Evolutionary conservation across 2,888 invertebrate species (phyloP), one percentile per base, ranked within the genome.

Genomic region (Ornithoptera priamus): DNA sequence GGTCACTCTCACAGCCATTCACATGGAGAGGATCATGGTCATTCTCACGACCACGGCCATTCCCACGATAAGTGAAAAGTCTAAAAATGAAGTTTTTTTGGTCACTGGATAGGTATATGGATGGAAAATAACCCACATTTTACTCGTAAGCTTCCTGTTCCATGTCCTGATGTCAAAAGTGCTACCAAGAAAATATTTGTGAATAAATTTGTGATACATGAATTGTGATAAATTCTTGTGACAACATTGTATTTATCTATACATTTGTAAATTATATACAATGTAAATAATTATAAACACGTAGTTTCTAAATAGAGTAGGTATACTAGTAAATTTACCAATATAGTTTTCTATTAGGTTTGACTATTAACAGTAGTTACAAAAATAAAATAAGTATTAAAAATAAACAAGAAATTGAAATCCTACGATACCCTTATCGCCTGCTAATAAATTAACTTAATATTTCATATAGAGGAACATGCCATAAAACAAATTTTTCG

Each of bases 1-100:
- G 81, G 81, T 1, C 90, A 90, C 76, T 80, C 89, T 0, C 90
- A 88, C 80, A 85, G 80, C 59, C 90, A 84, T 73, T 77, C 80
- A 17, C 79, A 81, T 63, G 81, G 77, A 0, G 76, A 83, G 69
- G 76, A 72, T 64, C 81, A 83, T 71, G 77, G 72, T 61, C 82
- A 87, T 72, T 78, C 80, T 3, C 86, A 88, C 65, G 77, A 78
- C 69, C 65, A 72, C 24, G 70, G 66, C n/a, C 63, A 67, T 60
- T 62, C 69, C 39, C 67, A 70, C 63, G 63, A 68, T 62, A 73
- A 77, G 62, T 75, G 76, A 71, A 60, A 59, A 58, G 1, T 18
- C 46, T 66, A 30, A 58, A 24, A 58, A 22, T 58, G 0, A n/a
- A 53, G 18, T 10, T 22, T 22, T 12, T 22, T 58, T 58, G 2